Percentiles rank a stretch among this genome's conserved stretches.
Conservation (phyloP, 2,797 vertebrate species). For the Remorina albescens region DNA sequence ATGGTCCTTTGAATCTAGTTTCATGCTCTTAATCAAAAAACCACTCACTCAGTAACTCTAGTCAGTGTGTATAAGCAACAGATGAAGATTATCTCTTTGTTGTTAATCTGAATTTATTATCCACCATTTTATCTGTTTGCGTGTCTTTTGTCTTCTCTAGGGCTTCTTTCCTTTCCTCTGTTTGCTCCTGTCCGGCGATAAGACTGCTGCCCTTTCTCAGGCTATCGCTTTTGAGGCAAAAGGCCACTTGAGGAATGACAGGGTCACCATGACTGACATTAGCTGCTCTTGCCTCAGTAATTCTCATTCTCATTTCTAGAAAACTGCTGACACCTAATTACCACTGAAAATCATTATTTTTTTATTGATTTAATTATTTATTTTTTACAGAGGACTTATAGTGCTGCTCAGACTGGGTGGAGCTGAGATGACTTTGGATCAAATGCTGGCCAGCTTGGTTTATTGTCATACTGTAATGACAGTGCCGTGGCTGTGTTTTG, state of each 20-base stretch:
- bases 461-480: constrained; percentile 72
- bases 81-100: neutral
- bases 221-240: constrained; percentile 75
- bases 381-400: constrained; percentile 6
- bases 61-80: neutral
- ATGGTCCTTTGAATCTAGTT: neutral
- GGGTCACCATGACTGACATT: constrained; percentile 72
- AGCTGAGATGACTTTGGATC: constrained; percentile 55
- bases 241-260: constrained; percentile 79
- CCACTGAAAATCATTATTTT: constrained; percentile 18
- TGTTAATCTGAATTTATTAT: constrained; percentile 49
- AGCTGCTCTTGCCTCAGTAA: constrained; percentile 39
- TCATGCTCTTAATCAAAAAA: neutral
- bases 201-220: constrained; percentile 77
- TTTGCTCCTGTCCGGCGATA: constrained; percentile 64
- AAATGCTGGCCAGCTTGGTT: constrained; percentile 57
- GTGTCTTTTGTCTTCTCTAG: constrained; percentile 31
- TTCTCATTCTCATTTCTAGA: constrained; percentile 21
- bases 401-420: constrained; percentile 39
- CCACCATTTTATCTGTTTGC: constrained; percentile 54
- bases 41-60: neutral
- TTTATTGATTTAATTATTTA: neutral
- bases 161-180: constrained; percentile 23
- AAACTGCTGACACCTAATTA: constrained; percentile 54
- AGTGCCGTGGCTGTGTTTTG: constrained; percentile 69